Evolutionary conservation across 2,888 invertebrate species (phyloP).

Genomic region (Clistopyga incitator): DNA sequence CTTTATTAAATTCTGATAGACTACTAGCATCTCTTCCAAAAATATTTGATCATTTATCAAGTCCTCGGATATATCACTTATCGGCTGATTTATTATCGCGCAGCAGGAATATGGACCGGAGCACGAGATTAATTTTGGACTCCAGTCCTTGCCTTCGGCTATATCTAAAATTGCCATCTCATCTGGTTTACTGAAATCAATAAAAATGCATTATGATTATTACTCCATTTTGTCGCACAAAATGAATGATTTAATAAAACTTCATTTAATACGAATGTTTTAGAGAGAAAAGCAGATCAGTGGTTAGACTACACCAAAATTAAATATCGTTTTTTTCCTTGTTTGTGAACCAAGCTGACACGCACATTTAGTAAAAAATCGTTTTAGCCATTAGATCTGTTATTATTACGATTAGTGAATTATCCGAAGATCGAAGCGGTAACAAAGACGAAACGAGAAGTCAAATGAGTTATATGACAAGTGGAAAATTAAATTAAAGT

Average conservation of each 20-base stretch:
- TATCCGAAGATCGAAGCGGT: too few relatives aligned
- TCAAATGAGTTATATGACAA: background rate
- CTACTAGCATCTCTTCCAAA: constrained; percentile 88
- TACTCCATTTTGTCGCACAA: too few relatives aligned
- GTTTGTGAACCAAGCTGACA: background rate
- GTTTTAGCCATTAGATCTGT: background rate
- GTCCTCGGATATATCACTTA: constrained; percentile 78
- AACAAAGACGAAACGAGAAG: too few relatives aligned
- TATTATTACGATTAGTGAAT: background rate
- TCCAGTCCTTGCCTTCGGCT: constrained; percentile 67
- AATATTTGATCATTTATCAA: constrained; percentile 89
- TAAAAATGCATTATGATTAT: background rate
- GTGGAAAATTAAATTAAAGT: too few relatives aligned
- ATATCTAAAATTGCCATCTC: constrained; percentile 75
- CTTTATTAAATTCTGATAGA: constrained; percentile 88
- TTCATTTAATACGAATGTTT: background rate
- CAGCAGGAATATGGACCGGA: constrained; percentile 80
- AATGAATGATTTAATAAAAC: too few relatives aligned
- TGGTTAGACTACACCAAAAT: too few relatives aligned
- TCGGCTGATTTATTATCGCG: constrained; percentile 76
- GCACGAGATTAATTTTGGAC: constrained; percentile 76
- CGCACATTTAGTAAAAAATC: background rate
- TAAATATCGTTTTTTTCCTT: too few relatives aligned
- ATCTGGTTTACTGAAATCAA: constrained; percentile 70
- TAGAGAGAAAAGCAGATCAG: background rate